These are phyloP conservation scores for Eupithecia exiguata DNA, from an alignment of 2,888 invertebrate genomes.

Conservation along the genomic window DNA sequence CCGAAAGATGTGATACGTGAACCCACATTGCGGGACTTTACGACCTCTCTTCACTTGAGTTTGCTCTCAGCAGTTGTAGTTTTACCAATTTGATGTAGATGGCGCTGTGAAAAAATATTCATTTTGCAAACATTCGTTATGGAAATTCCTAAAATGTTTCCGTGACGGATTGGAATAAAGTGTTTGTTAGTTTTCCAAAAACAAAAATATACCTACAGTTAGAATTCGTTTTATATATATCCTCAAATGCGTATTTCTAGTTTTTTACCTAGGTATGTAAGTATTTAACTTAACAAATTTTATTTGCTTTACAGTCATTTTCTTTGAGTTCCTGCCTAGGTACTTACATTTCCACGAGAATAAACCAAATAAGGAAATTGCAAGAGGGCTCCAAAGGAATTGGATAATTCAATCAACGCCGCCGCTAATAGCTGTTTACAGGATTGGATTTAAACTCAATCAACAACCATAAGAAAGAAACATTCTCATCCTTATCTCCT, in stretches of 20 bases:
- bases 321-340: not conserved
- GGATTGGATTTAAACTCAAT: constrained; percentile 44
- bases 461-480: constrained; percentile 28
- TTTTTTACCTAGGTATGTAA: not conserved
- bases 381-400: constrained; percentile 49
- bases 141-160: no score
- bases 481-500: constrained; percentile 19
- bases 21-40: not conserved
- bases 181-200: not conserved
- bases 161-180: no score
- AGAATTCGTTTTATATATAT: not conserved
- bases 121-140: not conserved
- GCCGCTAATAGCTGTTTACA: constrained; percentile 53
- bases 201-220: not conserved
- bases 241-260: not conserved
- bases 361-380: constrained; percentile 55
- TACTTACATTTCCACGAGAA: constrained; percentile 32
- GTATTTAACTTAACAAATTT: not conserved
- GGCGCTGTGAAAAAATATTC: constrained; percentile 24
- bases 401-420: constrained; percentile 57
- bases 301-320: not conserved
- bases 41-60: not conserved
- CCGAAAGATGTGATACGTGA: not conserved
- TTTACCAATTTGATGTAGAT: constrained; percentile 12
- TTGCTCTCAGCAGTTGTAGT: constrained; percentile 5